Evolutionary conservation across 2,888 invertebrate species (phyloP).

Genomic region (Cephalotes varians): DNA sequence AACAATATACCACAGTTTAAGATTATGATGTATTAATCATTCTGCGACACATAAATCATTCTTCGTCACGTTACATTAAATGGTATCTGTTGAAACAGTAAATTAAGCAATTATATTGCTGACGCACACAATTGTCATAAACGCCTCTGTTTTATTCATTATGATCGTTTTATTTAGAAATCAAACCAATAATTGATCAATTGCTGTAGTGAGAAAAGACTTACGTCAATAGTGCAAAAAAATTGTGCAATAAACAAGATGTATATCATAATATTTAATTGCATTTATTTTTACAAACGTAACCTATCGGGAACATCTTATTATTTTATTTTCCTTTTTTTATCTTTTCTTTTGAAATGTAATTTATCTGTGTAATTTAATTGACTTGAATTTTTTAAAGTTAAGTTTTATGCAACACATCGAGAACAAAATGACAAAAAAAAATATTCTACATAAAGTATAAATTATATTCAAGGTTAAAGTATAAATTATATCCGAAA

Average conservation of each 20-base stretch:
- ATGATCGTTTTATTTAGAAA: constrained; percentile 1
- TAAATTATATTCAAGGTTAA: no score
- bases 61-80: not conserved
- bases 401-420: no score
- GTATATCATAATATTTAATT: not conserved
- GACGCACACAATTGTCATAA: not conserved
- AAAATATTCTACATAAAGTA: no score
- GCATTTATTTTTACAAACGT: not conserved
- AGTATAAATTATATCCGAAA: no score
- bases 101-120: constrained; percentile 34
- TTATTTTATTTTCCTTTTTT: not conserved
- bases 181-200: not conserved
- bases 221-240: not conserved
- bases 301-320: not conserved
- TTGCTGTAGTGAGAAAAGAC: not conserved
- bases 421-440: no score
- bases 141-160: not conserved
- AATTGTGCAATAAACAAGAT: not conserved
- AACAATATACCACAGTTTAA: not conserved
- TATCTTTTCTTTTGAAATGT: no score
- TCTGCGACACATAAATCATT: not conserved
- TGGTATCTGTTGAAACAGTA: constrained; percentile 2
- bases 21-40: not conserved
- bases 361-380: no score
- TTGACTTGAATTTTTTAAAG: not conserved